Percentiles rank a stretch among this genome's conserved stretches.
phyloP scores from a whole-genome alignment of 2,888 invertebrate species.

The Nemapogon koenigi region DNA sequence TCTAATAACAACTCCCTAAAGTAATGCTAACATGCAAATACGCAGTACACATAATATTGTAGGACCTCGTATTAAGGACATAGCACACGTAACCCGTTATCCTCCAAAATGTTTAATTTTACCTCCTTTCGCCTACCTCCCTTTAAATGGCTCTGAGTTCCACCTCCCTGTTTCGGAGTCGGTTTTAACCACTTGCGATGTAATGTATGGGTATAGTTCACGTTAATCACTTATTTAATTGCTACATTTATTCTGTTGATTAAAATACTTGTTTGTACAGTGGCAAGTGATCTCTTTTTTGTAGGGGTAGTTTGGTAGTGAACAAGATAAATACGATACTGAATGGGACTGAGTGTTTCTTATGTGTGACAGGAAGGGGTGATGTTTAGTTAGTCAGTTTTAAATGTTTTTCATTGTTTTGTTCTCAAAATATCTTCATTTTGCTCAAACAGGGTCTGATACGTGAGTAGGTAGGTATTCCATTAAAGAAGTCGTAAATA shows the following conservation, averaged over 20 bases:
- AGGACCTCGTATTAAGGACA: conserved; percentile 31
- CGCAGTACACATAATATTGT: too few species aligned
- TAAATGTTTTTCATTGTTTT: too few species aligned
- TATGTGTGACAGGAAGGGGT: too few species aligned
- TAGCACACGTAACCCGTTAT: conserved; percentile 54
- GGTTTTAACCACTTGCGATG: conserved; percentile 40
- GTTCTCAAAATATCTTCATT: too few species aligned
- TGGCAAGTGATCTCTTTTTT: too few species aligned
- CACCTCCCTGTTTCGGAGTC: conserved; percentile 22
- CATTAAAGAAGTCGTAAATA: too few species aligned
- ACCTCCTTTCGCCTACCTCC: conserved; percentile 24
- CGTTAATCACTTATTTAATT: conserved; percentile 61
- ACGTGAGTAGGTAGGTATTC: too few species aligned
- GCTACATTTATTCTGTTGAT: conserved; percentile 58
- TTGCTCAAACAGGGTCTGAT: too few species aligned
- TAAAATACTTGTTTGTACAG: conserved; percentile 49
- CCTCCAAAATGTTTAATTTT: conserved; percentile 59
- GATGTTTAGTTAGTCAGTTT: too few species aligned
- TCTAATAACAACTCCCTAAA: conserved; percentile 47
- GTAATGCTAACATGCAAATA: conserved; percentile 50
- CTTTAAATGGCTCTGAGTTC: not conserved
- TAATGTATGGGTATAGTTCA: conserved; percentile 56
- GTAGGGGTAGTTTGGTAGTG: too few species aligned
- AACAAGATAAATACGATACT: too few species aligned
- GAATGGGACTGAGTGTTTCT: too few species aligned